phyloP scores from a whole-genome alignment of 2,888 invertebrate species.

The Eupelmus urozonus region DNA sequence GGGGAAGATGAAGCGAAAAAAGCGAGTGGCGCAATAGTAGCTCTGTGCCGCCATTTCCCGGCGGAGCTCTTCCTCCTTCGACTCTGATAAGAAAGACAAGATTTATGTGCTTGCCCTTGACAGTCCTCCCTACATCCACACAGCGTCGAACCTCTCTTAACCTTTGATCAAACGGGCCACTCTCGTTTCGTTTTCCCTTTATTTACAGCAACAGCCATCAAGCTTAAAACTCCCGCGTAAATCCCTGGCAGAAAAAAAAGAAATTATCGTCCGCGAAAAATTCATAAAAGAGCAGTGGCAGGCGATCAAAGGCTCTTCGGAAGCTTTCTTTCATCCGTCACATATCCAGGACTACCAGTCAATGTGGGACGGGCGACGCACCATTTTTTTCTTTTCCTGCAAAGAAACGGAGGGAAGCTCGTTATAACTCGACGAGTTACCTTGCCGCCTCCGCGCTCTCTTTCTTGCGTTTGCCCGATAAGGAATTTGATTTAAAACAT shows the following conservation, averaged over 20 bases:
- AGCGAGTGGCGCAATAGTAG: slow-evolving; percentile 56
- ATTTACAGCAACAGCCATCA: slow-evolving; percentile 27
- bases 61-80: slow-evolving; percentile 60
- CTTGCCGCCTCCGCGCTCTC: background rate
- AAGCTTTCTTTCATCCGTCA: slow-evolving; percentile 36
- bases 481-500: slow-evolving; percentile 75
- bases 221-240: background rate
- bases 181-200: slow-evolving; percentile 33
- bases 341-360: slow-evolving; percentile 26
- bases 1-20: slow-evolving; percentile 1
- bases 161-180: slow-evolving; percentile 58
- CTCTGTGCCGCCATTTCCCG: slow-evolving; percentile 68
- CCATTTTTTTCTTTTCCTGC: background rate
- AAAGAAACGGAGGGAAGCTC: slow-evolving; percentile 14
- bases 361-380: background rate
- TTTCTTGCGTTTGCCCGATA: slow-evolving; percentile 68
- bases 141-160: slow-evolving; percentile 37
- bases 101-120: slow-evolving; percentile 69
- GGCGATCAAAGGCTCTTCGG: slow-evolving; percentile 22
- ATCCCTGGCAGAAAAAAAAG: slow-evolving; percentile 24
- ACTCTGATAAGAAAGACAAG: slow-evolving; percentile 71
- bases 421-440: slow-evolving; percentile 30
- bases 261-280: slow-evolving; percentile 34
- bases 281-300: slow-evolving; percentile 48
- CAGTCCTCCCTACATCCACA: slow-evolving; percentile 62